A percentile compares a stretch with the other conserved stretches of the same genome.
Conservation (phyloP, 2,888 invertebrate species). For the Ectemnius lituratus region DNA sequence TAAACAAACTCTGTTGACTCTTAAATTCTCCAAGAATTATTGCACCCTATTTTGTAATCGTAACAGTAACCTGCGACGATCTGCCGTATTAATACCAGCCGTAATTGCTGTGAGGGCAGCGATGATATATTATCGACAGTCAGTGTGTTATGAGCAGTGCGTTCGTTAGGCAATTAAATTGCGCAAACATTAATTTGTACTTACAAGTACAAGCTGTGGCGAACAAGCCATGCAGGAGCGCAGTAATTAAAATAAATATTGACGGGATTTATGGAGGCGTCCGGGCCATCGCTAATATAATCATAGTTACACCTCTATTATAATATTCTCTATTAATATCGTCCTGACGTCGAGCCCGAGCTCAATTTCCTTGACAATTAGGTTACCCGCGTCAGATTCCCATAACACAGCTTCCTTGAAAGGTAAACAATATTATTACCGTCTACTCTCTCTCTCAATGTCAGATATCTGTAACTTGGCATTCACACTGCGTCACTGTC, state of each 20-base stretch:
- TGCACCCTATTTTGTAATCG: background rate
- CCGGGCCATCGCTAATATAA: slow-evolving; percentile 2
- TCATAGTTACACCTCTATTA: background rate
- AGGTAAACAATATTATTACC: too few relatives aligned
- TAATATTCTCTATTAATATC: background rate
- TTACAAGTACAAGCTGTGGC: slow-evolving; percentile 29
- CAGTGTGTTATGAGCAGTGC: slow-evolving; percentile 26
- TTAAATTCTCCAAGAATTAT: too few relatives aligned
- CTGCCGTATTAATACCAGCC: slow-evolving; percentile 21
- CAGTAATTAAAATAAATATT: slow-evolving; percentile 22
- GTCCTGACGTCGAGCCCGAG: background rate
- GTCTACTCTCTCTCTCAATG: too few relatives aligned
- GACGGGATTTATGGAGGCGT: background rate
- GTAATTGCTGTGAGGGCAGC: slow-evolving; percentile 29
- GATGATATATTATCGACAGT: slow-evolving; percentile 46
- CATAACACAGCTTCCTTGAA: too few relatives aligned
- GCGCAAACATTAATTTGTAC: slow-evolving; percentile 27
- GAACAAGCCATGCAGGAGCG: slow-evolving; percentile 10
- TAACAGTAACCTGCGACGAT: background rate
- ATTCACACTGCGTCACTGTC: too few relatives aligned
- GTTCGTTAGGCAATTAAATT: slow-evolving; percentile 45
- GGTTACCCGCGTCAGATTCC: too few relatives aligned
- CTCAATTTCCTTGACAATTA: too few relatives aligned
- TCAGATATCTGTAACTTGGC: too few relatives aligned
- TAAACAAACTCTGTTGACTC: too few relatives aligned